Evolutionary conservation across 2,888 invertebrate genomes (phyloP).

Genomic region (Pandemis corylana): DNA sequence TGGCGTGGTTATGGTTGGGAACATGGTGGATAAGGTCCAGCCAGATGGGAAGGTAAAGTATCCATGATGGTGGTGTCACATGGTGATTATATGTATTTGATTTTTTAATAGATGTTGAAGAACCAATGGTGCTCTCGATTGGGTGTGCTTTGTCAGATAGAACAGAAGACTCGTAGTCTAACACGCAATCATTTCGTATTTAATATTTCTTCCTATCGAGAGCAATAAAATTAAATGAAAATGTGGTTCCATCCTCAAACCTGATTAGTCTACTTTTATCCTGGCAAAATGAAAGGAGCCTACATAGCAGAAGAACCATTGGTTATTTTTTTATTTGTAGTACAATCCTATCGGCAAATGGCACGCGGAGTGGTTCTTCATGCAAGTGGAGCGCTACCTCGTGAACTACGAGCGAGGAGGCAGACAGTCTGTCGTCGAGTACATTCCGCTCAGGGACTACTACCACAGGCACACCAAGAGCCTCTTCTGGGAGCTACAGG

Average conservation of each 20-base stretch:
- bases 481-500: conserved; percentile 93
- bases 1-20: conserved; percentile 91
- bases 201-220: too few species aligned
- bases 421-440: conserved; percentile 81
- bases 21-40: conserved; percentile 86
- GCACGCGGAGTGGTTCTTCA: conserved; percentile 94
- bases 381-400: conserved; percentile 87
- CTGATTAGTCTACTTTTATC: too few species aligned
- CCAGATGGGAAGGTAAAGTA: conserved; percentile 81
- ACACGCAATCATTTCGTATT: too few species aligned
- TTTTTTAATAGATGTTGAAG: too few species aligned
- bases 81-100: too few species aligned
- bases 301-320: too few species aligned
- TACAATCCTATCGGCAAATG: conserved; percentile 90
- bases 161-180: too few species aligned
- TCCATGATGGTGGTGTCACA: not conserved
- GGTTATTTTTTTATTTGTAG: conserved; percentile 60
- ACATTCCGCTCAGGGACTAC: conserved; percentile 92
- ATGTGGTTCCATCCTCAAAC: too few species aligned
- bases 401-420: conserved; percentile 50
- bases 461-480: conserved; percentile 92
- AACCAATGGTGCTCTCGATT: too few species aligned
- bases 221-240: too few species aligned
- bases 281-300: too few species aligned
- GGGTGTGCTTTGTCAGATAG: too few species aligned